Conservation (phyloP, 2,797 vertebrate genomes). For the Sebastes aleutianus region DNA sequence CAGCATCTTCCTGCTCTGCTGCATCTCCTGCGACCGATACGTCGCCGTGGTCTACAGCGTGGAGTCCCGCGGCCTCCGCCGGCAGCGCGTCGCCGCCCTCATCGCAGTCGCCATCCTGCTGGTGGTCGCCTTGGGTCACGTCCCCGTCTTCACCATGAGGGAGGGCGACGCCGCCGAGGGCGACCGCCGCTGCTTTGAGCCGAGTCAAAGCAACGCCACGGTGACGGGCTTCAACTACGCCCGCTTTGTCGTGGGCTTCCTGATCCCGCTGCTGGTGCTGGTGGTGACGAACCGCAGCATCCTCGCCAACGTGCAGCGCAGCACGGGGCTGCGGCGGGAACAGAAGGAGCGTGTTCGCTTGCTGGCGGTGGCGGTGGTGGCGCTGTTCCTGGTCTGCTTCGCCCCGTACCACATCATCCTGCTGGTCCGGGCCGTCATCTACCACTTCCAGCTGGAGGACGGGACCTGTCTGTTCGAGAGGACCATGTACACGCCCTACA, state of each 20-base stretch:
- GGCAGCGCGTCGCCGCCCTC: constrained; percentile 60
- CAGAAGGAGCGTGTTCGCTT: constrained; percentile 84
- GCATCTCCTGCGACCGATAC: constrained; percentile 89
- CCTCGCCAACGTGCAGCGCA: constrained; percentile 73
- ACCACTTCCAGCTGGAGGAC: constrained; percentile 33
- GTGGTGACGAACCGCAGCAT: constrained; percentile 83
- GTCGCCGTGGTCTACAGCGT: constrained; percentile 83
- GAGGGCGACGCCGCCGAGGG: rapidly evolving
- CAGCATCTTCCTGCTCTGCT: constrained; percentile 92
- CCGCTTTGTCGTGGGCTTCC: constrained; percentile 85
- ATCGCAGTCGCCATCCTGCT: constrained; percentile 55
- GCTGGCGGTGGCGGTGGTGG: constrained; percentile 79
- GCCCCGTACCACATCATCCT: constrained; percentile 89
- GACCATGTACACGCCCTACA: constrained; percentile 78
- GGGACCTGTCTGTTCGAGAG: constrained; percentile 71
- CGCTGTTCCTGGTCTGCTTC: constrained; percentile 90
- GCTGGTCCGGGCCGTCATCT: constrained; percentile 75
- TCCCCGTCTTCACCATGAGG: constrained; percentile 77
- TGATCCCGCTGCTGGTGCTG: constrained; percentile 80
- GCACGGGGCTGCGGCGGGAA: constrained; percentile 66
- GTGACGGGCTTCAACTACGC: constrained; percentile 77
- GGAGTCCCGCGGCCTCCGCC: constrained; percentile 82
- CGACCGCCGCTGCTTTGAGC: constrained; percentile 83
- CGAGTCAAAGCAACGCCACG: constrained; percentile 1
- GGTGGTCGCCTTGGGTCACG: constrained; percentile 73